Conservation (phyloP, 1,140 invertebrate genomes). For the Wiebesia pumilae region DNA sequence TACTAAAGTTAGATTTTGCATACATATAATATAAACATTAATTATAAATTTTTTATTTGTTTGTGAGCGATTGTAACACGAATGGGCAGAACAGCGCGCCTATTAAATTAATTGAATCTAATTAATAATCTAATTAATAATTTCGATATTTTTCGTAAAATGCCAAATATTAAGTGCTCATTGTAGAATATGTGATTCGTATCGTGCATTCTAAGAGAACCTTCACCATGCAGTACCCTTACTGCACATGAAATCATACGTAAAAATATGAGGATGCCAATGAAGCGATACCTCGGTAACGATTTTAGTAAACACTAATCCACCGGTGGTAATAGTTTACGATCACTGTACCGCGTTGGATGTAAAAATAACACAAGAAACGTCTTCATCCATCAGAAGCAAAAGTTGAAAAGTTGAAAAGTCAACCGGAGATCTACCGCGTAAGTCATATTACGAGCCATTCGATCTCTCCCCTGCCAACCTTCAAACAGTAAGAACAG, state of each 20-base stretch:
- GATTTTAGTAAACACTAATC: constrained; percentile 9
- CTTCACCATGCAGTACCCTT: neutral
- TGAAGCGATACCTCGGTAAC: neutral
- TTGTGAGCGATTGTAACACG: neutral
- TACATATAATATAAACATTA: too few species aligned
- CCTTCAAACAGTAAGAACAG: neutral
- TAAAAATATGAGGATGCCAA: neutral
- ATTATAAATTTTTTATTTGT: neutral
- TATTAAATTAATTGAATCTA: neutral
- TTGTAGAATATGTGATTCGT: neutral
- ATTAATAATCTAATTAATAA: too few species aligned
- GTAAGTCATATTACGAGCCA: neutral
- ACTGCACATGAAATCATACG: too few species aligned
- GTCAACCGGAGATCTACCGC: neutral
- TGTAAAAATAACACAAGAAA: constrained; percentile 6
- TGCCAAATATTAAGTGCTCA: neutral
- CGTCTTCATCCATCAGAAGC: neutral
- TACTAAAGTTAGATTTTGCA: too few species aligned
- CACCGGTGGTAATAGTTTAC: neutral
- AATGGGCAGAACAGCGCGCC: neutral
- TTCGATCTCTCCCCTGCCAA: constrained; percentile 1
- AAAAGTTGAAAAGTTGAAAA: neutral
- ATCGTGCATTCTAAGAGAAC: neutral
- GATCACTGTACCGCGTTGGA: neutral
- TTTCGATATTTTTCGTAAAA: neutral